phyloP scores from a whole-genome alignment of 2,888 invertebrate genomes.

The Aromia moschata region DNA sequence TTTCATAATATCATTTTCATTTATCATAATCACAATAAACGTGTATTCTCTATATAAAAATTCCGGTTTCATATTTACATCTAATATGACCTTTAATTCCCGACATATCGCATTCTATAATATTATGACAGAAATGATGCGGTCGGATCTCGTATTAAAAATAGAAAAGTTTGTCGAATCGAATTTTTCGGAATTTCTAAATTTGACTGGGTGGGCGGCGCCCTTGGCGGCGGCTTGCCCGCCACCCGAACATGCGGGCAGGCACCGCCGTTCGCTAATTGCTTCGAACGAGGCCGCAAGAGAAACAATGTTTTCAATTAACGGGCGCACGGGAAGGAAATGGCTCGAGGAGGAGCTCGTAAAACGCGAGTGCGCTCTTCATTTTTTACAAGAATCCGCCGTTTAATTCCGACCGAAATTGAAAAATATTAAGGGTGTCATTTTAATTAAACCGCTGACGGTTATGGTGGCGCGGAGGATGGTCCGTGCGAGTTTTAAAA shows the following conservation, averaged over 20 bases:
- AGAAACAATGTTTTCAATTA: conserved; percentile 62
- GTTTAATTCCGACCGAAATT: conserved; percentile 60
- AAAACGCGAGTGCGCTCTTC: conserved; percentile 57
- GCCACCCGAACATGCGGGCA: conserved; percentile 13
- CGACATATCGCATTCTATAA: too few species aligned
- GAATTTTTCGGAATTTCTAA: too few species aligned
- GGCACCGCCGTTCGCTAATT: conserved; percentile 26
- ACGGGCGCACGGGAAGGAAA: conserved; percentile 52
- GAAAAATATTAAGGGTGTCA: conserved; percentile 61
- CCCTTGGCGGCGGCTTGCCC: conserved; percentile 11
- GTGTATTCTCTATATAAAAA: too few species aligned
- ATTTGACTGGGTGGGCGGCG: conserved; percentile 6
- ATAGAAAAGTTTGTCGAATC: too few species aligned
- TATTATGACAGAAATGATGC: too few species aligned
- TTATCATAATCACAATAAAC: too few species aligned
- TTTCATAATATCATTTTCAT: too few species aligned
- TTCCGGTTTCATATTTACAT: too few species aligned
- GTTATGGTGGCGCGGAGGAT: conserved; percentile 49
- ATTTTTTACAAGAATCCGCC: conserved; percentile 53
- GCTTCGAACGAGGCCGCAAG: conserved; percentile 52
- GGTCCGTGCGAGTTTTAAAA: conserved; percentile 25
- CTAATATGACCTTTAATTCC: too few species aligned
- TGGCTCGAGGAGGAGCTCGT: conserved; percentile 45
- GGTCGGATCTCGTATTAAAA: too few species aligned
- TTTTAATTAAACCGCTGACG: conserved; percentile 61